Evolutionary conservation across 2,888 invertebrate species (phyloP).

Genomic region (Augiades crinisus): DNA sequence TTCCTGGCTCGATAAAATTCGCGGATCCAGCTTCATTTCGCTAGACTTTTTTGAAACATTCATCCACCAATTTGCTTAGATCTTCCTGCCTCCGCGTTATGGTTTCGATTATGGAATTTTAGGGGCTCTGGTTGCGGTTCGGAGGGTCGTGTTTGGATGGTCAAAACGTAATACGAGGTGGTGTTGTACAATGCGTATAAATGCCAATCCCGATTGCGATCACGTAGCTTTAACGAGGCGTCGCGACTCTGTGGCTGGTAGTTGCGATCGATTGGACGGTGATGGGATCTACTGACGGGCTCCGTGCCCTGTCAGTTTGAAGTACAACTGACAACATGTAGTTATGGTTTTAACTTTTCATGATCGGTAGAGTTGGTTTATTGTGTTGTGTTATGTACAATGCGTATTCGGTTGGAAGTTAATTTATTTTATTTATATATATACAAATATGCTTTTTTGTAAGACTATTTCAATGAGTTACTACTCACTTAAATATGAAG

Average conservation of each 20-base stretch:
- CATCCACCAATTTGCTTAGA: conserved; percentile 39
- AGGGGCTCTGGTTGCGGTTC: conserved; percentile 29
- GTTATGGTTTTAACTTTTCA: conserved; percentile 15
- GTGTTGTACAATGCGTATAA: conserved; percentile 72
- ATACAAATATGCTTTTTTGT: too few relatives aligned
- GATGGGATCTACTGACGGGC: conserved; percentile 41
- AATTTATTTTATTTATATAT: too few relatives aligned
- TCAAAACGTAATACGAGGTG: conserved; percentile 40
- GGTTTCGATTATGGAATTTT: conserved; percentile 27
- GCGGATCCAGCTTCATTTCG: conserved; percentile 52
- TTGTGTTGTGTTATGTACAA: conserved; percentile 10
- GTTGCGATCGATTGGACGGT: conserved; percentile 57
- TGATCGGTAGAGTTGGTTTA: conserved; percentile 10
- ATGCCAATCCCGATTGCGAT: conserved; percentile 75
- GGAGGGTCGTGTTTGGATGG: conserved; percentile 45
- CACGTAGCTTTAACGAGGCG: conserved; percentile 76
- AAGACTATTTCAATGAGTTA: too few relatives aligned
- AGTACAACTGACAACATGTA: conserved; percentile 18
- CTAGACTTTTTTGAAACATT: conserved; percentile 43
- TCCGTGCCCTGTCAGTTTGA: conserved; percentile 41
- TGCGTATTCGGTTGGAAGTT: neutral
- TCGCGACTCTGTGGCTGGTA: conserved; percentile 56
- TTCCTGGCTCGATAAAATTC: conserved; percentile 58
- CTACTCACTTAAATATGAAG: too few relatives aligned
- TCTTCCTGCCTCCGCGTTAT: conserved; percentile 28